Base-by-base conservation (phyloP, 2,888 invertebrate genomes). In the Boloria selene region DNA sequence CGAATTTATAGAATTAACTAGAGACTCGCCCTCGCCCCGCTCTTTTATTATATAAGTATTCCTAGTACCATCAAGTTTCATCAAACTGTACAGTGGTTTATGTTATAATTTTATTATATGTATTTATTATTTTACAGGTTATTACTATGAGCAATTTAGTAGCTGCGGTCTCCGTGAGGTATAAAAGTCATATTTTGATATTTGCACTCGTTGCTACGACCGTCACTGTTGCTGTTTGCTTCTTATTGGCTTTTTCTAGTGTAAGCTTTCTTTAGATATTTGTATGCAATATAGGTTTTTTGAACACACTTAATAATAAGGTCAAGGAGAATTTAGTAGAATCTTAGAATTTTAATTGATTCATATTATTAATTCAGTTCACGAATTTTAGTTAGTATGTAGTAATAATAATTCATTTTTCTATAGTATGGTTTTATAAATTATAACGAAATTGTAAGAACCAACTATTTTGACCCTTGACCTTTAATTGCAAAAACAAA, bases 141-240 rank as follows among this genome's bases (percentile, higher is more conserved):
- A 0, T 67, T 0, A 69, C 64, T 10, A 75, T 77, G 77, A 73
- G 72, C 31, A 4, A 74, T 1, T 5, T 81, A 0, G 64, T 73
- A 2, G 72, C 74, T 3, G 73, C 64, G 18, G 18, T 82, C 0
- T 79, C 81, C 0, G 64, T 70, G 13, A 22, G 61, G 0, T 77
- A 74, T n/a, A 61, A 26, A 0, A 81, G 79, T 0, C 17, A 71
- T 1, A 64, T 80, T 0, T 42, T 83, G 1, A 18, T 78, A 0
- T 68, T 74, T 14, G 82, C 82, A 0, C 42, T 79, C 2, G 0
- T 77, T 0, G 74, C 75, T 0, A 83, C 82, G 0, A 22, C 69
- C 3, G 66, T 70, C 0, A 75, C 76, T 2, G 78, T 80, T 0
- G 22, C 74, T 0, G 69, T 79, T 0, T 83, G 84, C 64, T 38